Evolutionary conservation across 2,797 vertebrate species (phyloP).

Genomic region (Acomys russatus): DNA sequence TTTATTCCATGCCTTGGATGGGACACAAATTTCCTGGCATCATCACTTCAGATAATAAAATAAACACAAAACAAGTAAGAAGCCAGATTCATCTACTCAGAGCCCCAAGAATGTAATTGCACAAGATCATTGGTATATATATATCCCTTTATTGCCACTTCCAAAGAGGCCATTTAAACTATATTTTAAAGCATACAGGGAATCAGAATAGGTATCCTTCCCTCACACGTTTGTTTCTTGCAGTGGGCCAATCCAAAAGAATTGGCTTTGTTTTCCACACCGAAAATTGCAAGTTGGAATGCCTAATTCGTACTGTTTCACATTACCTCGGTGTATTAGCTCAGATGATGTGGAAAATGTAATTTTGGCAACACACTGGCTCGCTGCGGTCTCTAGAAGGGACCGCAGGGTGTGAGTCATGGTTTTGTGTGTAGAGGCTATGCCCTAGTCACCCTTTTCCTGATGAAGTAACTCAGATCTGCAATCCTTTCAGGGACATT

Average conservation of each 20-base stretch:
- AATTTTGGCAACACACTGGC: constrained; percentile 72
- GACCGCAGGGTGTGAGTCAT: background rate
- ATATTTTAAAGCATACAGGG: constrained; percentile 19
- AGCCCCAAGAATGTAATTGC: background rate
- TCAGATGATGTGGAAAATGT: constrained; percentile 81
- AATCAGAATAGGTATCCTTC: constrained; percentile 49
- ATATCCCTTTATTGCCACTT: background rate
- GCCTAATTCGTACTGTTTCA: constrained; percentile 66
- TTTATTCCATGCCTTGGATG: background rate
- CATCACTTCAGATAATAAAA: background rate
- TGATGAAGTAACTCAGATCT: constrained; percentile 54
- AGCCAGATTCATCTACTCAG: background rate
- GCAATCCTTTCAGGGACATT: constrained; percentile 60
- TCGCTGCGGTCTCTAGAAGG: constrained; percentile 59
- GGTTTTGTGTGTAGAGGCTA: constrained; percentile 40
- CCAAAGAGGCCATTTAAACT: constrained; percentile 56
- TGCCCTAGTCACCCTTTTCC: background rate
- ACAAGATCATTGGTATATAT: background rate
- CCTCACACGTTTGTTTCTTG: constrained; percentile 53
- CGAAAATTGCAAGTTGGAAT: constrained; percentile 62
- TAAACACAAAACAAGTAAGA: background rate
- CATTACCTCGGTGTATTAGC: constrained; percentile 69
- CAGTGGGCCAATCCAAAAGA: constrained; percentile 63
- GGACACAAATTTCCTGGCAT: background rate
- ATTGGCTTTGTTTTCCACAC: constrained; percentile 79